phyloP scores from a whole-genome alignment of 2,888 invertebrate species.

The Cylindroiulus punctatus region DNA sequence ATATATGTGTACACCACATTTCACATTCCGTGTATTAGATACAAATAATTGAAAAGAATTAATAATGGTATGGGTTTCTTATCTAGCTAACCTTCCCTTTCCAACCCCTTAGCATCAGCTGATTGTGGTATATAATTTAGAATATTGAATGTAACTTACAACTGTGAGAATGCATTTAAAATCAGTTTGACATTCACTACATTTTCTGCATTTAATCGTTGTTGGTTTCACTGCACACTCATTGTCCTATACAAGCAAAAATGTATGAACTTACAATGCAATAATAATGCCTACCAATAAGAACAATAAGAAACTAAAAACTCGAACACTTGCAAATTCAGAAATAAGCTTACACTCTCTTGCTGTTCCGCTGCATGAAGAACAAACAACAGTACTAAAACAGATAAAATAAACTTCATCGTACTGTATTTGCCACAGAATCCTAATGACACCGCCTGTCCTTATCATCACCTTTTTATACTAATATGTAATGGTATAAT shows the following conservation, averaged over 20 bases:
- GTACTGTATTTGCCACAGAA: neutral
- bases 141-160: neutral
- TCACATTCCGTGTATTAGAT: too few relatives aligned
- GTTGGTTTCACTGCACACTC: neutral
- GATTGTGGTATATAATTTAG: too few relatives aligned
- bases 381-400: neutral
- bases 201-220: neutral
- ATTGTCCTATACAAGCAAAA: neutral
- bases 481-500: neutral
- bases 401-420: neutral
- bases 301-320: too few relatives aligned
- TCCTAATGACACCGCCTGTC: too few relatives aligned
- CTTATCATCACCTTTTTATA: neutral
- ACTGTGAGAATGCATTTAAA: neutral
- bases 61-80: too few relatives aligned
- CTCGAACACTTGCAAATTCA: neutral
- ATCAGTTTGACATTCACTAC: neutral
- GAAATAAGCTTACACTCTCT: neutral
- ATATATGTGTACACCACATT: too few relatives aligned
- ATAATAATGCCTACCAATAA: too few relatives aligned
- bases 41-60: too few relatives aligned
- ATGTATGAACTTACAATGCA: too few relatives aligned
- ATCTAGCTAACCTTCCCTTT: too few relatives aligned
- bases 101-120: too few relatives aligned
- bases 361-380: neutral